Base-by-base conservation (phyloP, 2,888 invertebrate genomes). In the Acleris cristana region DNA sequence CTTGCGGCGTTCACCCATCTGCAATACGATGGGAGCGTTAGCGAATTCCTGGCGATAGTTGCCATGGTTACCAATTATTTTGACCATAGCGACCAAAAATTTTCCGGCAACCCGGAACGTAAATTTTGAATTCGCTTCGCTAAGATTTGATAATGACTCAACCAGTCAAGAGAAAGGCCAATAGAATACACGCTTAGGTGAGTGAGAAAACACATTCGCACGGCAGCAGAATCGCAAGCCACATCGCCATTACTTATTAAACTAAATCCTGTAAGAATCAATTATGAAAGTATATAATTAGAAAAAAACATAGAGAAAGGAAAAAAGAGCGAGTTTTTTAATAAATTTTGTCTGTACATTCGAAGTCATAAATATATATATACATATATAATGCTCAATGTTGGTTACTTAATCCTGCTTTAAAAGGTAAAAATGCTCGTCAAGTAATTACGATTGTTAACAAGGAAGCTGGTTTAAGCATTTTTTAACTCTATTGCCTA, bases 181-280 rank as follows among this genome's bases (percentile, higher is more conserved):
- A 54, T 21, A 62, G 18, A 26, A 57, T 49, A 51, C 61, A 16
- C 57, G 6, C 4, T 7, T 4, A 51, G 51, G 60, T 61, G 66
- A 40, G 34, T 56, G 23, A 52, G 55, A 23, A n/a, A 57, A 10
- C 26, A 62, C 61, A 66, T 57, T 66, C 66, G 66, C 66, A 62
- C 61, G 66, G 66, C 66, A 51, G 66, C 66, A 66, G 56, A 52
- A 34, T 61, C 56, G 66, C 61, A 66, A 66, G 61, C 66, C 66
- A 66, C 66, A 52, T 52, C 56, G 61, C 56, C 61, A 65, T 56
- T 45, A 64, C 61, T 66, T 57, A 52, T 18, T 34, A 40, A 40
- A 66, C 5, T 57, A 62, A 18, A n/a, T 48, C 48, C 44, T 44
- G 51, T 14, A 64, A 3, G 12, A 44, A 51, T 51, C 48, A 48